Conservation (phyloP, 2,797 vertebrate genomes). For the Myoxocephalus aenaeus region DNA sequence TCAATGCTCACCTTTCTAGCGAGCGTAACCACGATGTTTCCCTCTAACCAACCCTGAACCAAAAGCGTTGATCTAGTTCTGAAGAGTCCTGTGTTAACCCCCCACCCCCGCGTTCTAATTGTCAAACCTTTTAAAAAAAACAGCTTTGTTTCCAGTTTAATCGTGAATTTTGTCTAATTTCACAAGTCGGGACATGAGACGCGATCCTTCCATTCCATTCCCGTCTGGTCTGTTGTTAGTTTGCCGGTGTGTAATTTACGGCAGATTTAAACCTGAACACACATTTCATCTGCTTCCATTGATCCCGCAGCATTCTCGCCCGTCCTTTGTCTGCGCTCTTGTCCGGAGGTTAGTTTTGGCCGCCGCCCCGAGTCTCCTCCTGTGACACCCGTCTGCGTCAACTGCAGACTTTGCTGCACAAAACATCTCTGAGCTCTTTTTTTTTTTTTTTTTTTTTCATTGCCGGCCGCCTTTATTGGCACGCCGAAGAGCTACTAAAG, state of each 20-base stretch:
- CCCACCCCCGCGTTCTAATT: no score
- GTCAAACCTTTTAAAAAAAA: no score
- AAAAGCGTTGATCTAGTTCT: not conserved
- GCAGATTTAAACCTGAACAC: conserved; percentile 34
- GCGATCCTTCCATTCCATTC: not conserved
- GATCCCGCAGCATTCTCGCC: conserved; percentile 1
- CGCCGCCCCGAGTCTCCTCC: conserved; percentile 8
- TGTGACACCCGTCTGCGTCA: not conserved
- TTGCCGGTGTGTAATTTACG: conserved; percentile 19
- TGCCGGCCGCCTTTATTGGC: not conserved
- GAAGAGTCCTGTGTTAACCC: not conserved
- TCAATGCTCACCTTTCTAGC: no score
- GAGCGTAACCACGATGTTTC: no score
- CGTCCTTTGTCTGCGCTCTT: conserved; percentile 20
- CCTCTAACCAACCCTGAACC: not conserved
- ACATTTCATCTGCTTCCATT: conserved; percentile 9
- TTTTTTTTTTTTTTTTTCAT: not conserved
- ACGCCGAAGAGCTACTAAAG: not conserved
- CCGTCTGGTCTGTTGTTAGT: not conserved
- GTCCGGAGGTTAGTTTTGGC: conserved; percentile 47
- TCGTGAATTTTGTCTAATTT: not conserved
- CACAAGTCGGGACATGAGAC: conserved; percentile 10
- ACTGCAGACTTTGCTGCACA: conserved; percentile 4
- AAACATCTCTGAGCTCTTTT: not conserved
- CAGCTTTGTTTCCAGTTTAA: not conserved